Evolutionary conservation across 2,113 vertebrate species (phyloP).

Genomic region (Falcunculus frontatus): DNA sequence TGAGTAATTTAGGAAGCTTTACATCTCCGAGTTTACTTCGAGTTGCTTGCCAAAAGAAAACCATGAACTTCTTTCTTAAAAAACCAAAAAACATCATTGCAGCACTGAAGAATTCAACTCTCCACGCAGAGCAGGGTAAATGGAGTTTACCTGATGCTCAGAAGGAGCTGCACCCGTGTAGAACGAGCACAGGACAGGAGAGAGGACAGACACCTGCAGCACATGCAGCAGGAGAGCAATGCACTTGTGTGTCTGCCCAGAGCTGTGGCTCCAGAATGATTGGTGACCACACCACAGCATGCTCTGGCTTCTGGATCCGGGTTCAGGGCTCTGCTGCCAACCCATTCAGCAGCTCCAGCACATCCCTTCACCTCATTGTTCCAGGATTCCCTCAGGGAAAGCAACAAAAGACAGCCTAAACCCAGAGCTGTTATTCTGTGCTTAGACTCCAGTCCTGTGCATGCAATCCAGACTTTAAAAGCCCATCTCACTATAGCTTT

Average conservation of each 20-base stretch:
- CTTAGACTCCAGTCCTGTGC: not conserved
- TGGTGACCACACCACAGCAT: not conserved
- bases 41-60: not conserved
- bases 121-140: not conserved
- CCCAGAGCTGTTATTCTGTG: not conserved
- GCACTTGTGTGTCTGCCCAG: not conserved
- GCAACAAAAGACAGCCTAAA: not conserved
- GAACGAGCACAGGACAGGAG: not conserved
- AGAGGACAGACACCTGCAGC: fast-evolving
- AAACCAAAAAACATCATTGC: not conserved
- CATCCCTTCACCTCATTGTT: not conserved
- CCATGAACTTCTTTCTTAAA: not conserved
- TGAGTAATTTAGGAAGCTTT: not conserved
- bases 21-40: not conserved
- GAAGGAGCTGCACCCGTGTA: fast-evolving
- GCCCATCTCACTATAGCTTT: not conserved
- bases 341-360: not conserved
- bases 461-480: not conserved
- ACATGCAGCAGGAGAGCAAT: fast-evolving
- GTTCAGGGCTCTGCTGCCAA: not conserved
- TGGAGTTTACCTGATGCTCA: not conserved
- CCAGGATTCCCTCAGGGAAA: not conserved
- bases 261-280: not conserved
- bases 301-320: not conserved
- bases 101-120: not conserved